Evolutionary conservation across 2,797 vertebrate genomes (phyloP).

Genomic region (Lateolabrax maculatus): DNA sequence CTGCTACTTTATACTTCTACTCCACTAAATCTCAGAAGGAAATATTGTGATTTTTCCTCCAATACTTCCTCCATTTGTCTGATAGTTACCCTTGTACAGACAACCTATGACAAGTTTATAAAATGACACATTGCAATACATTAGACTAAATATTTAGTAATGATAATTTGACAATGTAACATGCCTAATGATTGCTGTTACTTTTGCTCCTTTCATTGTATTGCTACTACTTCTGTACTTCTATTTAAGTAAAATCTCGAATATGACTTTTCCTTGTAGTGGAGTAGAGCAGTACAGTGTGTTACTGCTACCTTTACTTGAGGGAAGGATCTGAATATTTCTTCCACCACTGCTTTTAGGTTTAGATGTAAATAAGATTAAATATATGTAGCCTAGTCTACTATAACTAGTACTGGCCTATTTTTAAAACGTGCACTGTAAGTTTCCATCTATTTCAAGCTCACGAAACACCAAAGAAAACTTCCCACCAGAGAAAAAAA

Average conservation of each 20-base stretch:
- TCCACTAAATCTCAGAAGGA: not conserved
- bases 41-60: not conserved
- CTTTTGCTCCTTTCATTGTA: not conserved
- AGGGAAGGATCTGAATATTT: not conserved
- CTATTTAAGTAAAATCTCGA: not conserved
- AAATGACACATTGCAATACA: not conserved
- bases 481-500: conserved; percentile 46
- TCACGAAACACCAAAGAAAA: not conserved
- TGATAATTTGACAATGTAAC: not conserved
- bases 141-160: not conserved
- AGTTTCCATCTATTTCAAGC: not conserved
- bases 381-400: not conserved
- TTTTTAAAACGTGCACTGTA: too few relatives aligned
- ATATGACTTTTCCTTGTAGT: not conserved
- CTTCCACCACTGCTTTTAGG: not conserved
- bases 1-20: not conserved
- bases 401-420: too few relatives aligned
- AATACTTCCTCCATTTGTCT: not conserved
- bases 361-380: not conserved
- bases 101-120: not conserved
- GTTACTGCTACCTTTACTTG: not conserved
- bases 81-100: not conserved
- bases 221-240: not conserved
- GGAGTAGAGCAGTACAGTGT: not conserved
- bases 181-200: not conserved